These are phyloP conservation scores for Micrasema longulum DNA, from an alignment of 1,140 invertebrate species.

Conservation along the genomic window DNA sequence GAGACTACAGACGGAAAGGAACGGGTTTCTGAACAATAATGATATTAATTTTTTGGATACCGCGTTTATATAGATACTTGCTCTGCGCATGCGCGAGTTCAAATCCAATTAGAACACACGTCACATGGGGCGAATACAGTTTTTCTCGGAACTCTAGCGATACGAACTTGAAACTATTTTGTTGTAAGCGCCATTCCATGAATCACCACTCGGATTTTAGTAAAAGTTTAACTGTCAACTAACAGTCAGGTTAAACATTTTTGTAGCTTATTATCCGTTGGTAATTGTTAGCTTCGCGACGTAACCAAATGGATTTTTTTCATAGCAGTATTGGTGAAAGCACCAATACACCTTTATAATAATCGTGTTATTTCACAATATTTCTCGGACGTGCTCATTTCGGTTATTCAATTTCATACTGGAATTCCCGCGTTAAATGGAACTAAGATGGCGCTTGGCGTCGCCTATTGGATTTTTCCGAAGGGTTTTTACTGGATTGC, in stretches of 20 bases:
- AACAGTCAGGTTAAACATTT: too few species aligned
- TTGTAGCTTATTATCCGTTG: too few species aligned
- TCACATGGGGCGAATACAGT: too few species aligned
- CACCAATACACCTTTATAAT: neutral
- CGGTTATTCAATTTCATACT: neutral
- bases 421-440: conserved; percentile 27
- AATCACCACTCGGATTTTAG: conserved; percentile 20
- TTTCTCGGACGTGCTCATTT: conserved; percentile 33
- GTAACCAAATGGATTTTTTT: too few species aligned
- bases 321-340: neutral
- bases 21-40: conserved; percentile 14
- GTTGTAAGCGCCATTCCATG: conserved; percentile 43
- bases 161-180: conserved; percentile 17
- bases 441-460: conserved; percentile 5
- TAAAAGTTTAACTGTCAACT: neutral
- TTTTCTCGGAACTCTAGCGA: conserved; percentile 24
- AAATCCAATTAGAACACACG: too few species aligned
- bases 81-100: conserved; percentile 20
- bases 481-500: conserved; percentile 23
- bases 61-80: conserved; percentile 34
- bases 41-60: neutral
- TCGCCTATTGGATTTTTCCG: neutral
- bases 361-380: conserved; percentile 4
- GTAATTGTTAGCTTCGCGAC: too few species aligned
- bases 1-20: conserved; percentile 3